A percentile compares a stretch with the other conserved stretches of the same genome.
Evolutionary conservation across 2,113 vertebrate species (phyloP).

Genomic region (Rostratula benghalensis): DNA sequence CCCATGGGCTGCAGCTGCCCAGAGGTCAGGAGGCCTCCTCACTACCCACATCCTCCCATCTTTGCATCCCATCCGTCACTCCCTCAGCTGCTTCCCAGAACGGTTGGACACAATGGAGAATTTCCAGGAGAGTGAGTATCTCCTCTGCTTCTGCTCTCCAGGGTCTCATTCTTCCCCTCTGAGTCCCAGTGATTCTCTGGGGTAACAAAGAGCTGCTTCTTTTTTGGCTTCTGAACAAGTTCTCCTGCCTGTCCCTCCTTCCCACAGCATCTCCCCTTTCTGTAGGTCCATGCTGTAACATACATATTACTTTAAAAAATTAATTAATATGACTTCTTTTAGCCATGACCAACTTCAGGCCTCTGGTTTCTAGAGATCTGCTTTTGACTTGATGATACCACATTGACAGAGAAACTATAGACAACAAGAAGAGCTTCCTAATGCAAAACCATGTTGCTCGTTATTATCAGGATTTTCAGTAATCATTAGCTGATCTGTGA

Average conservation of each 20-base stretch:
- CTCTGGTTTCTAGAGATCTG: background rate
- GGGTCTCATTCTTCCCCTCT: background rate
- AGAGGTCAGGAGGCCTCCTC: background rate
- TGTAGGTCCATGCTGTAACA: background rate
- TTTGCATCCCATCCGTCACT: fast-evolving
- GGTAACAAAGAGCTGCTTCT: background rate
- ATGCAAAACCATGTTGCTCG: background rate
- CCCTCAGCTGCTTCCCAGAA: background rate
- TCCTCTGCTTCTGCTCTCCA: background rate
- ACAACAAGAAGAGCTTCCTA: background rate
- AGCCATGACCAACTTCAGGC: background rate
- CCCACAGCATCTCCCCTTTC: background rate
- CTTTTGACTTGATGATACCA: background rate
- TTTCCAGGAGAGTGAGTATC: background rate
- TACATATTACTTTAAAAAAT: background rate
- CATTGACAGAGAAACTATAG: background rate
- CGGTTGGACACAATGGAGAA: background rate
- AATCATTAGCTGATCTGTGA: background rate
- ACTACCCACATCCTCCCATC: background rate
- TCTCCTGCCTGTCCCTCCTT: background rate
- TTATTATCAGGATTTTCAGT: background rate
- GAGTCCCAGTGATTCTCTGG: background rate
- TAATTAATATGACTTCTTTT: background rate
- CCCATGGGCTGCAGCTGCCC: background rate
- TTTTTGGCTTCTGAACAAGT: background rate